These are phyloP conservation scores for Pitta sordida DNA, from an alignment of 2,113 vertebrate genomes.

Conservation along the genomic window DNA sequence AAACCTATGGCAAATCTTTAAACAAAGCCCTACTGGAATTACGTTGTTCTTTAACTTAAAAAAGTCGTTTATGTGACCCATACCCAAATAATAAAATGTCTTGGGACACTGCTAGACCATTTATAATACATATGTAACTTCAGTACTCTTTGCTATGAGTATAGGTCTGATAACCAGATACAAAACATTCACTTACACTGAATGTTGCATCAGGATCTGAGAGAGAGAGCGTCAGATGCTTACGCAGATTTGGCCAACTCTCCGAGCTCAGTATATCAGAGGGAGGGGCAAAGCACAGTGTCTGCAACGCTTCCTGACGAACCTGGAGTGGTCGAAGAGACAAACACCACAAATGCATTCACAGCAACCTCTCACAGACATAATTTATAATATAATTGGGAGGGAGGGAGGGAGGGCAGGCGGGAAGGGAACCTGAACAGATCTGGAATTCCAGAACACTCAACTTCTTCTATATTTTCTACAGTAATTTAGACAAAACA, in stretches of 20 bases:
- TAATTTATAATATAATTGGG: not conserved
- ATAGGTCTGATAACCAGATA: not conserved
- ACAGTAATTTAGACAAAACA: not conserved
- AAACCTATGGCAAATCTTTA: not conserved
- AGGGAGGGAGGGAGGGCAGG: not conserved
- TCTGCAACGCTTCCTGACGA: constrained; percentile 86
- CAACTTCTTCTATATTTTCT: not conserved
- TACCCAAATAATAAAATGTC: not conserved
- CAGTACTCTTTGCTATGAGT: not conserved
- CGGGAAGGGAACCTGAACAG: not conserved
- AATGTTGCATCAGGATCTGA: constrained; percentile 83
- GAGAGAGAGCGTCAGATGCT: constrained; percentile 79
- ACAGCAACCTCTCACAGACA: not conserved
- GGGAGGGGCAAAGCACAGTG: constrained; percentile 81
- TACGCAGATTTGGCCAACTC: constrained; percentile 83
- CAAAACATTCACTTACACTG: constrained; percentile 75
- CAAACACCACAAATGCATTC: not conserved
- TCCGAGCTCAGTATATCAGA: constrained; percentile 90
- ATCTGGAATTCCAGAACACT: not conserved
- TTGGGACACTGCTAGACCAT: not conserved
- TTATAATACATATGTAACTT: not conserved
- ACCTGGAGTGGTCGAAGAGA: constrained; percentile 71
- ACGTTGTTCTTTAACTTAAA: not conserved
- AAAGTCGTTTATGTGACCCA: not conserved
- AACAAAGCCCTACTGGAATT: not conserved